A percentile compares a stretch with the other conserved stretches of the same genome.
phyloP scores from a whole-genome alignment of 2,888 invertebrate genomes.

The Mesorhabditis spiculigera region DNA sequence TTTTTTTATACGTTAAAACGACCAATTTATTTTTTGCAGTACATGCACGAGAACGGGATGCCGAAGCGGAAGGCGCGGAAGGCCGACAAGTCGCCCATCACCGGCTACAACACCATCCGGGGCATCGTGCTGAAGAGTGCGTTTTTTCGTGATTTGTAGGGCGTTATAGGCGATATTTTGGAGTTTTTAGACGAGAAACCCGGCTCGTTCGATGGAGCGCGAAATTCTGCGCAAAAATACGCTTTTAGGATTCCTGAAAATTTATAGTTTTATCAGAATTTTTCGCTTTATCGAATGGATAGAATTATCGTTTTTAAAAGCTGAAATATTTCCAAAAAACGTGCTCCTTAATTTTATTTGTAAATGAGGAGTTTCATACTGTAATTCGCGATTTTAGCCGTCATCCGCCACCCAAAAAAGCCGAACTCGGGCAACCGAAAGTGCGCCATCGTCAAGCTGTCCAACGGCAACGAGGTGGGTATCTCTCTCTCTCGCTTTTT shows the following conservation, averaged over 20 bases:
- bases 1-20: background rate
- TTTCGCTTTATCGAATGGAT: too few species aligned
- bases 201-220: too few species aligned
- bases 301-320: too few species aligned
- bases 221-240: too few species aligned
- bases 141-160: slow-evolving; percentile 10
- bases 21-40: slow-evolving; percentile 23
- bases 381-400: slow-evolving; percentile 33
- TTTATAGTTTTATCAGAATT: slow-evolving; percentile 12
- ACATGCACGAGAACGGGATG: slow-evolving; percentile 46
- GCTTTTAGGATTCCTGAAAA: background rate
- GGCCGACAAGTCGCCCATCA: slow-evolving; percentile 48
- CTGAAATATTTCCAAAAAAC: too few species aligned
- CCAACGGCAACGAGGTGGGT: slow-evolving; percentile 68
- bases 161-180: background rate
- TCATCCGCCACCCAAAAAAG: slow-evolving; percentile 96
- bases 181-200: too few species aligned
- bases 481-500: background rate
- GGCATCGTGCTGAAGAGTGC: slow-evolving; percentile 56
- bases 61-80: slow-evolving; percentile 41
- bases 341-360: too few species aligned
- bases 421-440: slow-evolving; percentile 98
- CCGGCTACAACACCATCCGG: slow-evolving; percentile 44
- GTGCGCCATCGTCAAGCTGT: slow-evolving; percentile 88
- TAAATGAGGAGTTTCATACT: too few species aligned